A percentile compares a stretch with the other conserved stretches of the same genome.
These are phyloP conservation scores for Crenuchus spilurus DNA, from an alignment of 2,797 vertebrate species.

Conservation along the genomic window DNA sequence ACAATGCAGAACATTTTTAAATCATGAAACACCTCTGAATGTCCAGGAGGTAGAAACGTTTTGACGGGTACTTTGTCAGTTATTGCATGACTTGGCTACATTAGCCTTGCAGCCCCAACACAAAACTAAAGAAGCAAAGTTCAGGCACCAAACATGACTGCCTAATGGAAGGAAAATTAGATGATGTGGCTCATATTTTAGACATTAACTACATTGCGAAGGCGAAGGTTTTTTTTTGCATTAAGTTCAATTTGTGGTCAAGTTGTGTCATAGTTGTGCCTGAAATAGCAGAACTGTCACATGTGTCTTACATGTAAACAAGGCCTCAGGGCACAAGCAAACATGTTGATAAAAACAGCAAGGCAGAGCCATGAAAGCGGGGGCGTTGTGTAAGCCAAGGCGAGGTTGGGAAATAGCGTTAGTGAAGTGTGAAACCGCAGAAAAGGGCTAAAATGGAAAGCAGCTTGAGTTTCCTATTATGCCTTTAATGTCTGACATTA, in stretches of 20 bases:
- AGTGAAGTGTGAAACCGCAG: slow-evolving; percentile 78
- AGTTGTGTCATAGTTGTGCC: not conserved
- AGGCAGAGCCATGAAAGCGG: slow-evolving; percentile 65
- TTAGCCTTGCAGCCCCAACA: too few species aligned
- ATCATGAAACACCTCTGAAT: too few species aligned
- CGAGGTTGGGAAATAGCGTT: slow-evolving; percentile 67
- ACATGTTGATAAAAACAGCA: slow-evolving; percentile 68
- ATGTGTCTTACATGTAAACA: slow-evolving; percentile 38
- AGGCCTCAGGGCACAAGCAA: slow-evolving; percentile 12
- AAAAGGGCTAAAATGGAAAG: slow-evolving; percentile 70
- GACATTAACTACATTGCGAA: too few species aligned
- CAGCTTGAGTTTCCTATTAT: slow-evolving; percentile 79
- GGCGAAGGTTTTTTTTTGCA: too few species aligned
- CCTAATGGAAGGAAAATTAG: too few species aligned
- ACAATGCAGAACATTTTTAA: too few species aligned
- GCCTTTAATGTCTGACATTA: slow-evolving; percentile 61
- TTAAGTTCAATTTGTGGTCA: slow-evolving; percentile 18
- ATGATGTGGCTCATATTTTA: too few species aligned
- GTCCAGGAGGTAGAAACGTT: too few species aligned
- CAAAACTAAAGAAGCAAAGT: too few species aligned
- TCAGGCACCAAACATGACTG: too few species aligned
- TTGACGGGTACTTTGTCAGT: too few species aligned
- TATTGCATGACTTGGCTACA: too few species aligned
- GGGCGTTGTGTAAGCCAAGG: slow-evolving; percentile 59
- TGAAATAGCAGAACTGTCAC: slow-evolving; percentile 6